phyloP scores from a whole-genome alignment of 2,888 invertebrate species.

The Leptothorax acervorum region DNA sequence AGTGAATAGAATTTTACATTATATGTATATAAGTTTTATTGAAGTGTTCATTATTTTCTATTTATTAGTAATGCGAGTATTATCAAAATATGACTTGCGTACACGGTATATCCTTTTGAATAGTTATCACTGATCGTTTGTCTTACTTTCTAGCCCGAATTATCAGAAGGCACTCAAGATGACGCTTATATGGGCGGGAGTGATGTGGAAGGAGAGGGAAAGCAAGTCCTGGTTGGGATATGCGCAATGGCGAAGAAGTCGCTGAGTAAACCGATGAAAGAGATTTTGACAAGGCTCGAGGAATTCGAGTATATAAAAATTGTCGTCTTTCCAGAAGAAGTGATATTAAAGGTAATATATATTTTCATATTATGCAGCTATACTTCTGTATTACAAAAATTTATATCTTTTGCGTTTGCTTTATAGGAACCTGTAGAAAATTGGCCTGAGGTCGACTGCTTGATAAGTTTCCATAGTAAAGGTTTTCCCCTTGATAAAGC shows the following conservation, averaged over 20 bases:
- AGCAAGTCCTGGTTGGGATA: constrained; percentile 98
- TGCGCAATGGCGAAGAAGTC: constrained; percentile 99
- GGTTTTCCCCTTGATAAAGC: constrained; percentile 99
- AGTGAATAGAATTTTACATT: constrained; percentile 40
- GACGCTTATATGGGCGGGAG: constrained; percentile 85
- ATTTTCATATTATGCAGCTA: background rate
- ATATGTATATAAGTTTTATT: background rate
- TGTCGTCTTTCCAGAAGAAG: constrained; percentile 97
- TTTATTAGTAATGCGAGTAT: constrained; percentile 4
- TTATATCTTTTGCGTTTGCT: background rate
- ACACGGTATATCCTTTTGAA: background rate
- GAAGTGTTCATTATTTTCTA: background rate
- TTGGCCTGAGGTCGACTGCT: constrained; percentile 99
- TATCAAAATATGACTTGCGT: background rate
- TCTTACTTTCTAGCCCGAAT: constrained; percentile 85
- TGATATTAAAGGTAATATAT: constrained; percentile 93
- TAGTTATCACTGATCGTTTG: background rate
- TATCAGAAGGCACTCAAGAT: constrained; percentile 90
- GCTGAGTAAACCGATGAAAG: constrained; percentile 99
- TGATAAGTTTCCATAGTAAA: constrained; percentile 99
- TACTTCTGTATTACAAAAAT: background rate
- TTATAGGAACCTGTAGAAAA: constrained; percentile 96
- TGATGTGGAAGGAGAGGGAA: constrained; percentile 88
- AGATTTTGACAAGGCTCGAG: constrained; percentile 97
- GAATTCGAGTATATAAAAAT: constrained; percentile 99